Conservation (phyloP, 2,888 invertebrate species). For the Parnassius orleans region DNA sequence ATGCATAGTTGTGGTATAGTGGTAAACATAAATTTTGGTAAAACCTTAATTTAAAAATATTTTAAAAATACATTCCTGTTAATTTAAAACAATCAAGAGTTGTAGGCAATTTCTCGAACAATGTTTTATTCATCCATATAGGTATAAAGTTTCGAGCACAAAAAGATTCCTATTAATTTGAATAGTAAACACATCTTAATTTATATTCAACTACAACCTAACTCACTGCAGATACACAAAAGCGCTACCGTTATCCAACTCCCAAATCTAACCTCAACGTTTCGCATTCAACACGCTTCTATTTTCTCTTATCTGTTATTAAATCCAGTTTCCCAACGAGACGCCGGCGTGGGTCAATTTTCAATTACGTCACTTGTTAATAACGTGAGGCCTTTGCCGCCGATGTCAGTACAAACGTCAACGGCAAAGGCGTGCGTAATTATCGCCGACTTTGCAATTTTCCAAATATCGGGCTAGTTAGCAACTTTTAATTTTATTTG, state of each 20-base stretch:
- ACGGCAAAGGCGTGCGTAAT: conserved; percentile 15
- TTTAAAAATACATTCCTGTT: too few species aligned
- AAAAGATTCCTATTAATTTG: background rate
- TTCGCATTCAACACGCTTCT: conserved; percentile 35
- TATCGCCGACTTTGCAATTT: conserved; percentile 11
- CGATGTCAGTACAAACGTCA: conserved; percentile 10
- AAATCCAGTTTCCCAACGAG: conserved; percentile 43
- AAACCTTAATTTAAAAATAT: too few species aligned
- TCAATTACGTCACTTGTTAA: conserved; percentile 54
- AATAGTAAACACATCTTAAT: conserved; percentile 8
- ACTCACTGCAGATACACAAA: conserved; percentile 11
- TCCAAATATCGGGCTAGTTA: conserved; percentile 12
- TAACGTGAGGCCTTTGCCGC: conserved; percentile 34
- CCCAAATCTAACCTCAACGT: conserved; percentile 22
- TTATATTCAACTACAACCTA: background rate
- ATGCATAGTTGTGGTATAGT: too few species aligned
- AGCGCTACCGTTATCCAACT: conserved; percentile 13
- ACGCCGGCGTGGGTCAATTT: conserved; percentile 47
- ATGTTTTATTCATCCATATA: too few species aligned
- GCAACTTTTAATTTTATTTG: conserved; percentile 22
- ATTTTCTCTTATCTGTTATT: conserved; percentile 57
- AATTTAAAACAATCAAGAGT: too few species aligned
- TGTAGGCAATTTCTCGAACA: too few species aligned
- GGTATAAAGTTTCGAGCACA: too few species aligned
- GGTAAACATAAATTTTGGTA: too few species aligned